A percentile compares a stretch with the other conserved stretches of the same genome.
These are phyloP conservation scores for Eupeodes luniger DNA, from an alignment of 2,888 invertebrate species.

Conservation along the genomic window DNA sequence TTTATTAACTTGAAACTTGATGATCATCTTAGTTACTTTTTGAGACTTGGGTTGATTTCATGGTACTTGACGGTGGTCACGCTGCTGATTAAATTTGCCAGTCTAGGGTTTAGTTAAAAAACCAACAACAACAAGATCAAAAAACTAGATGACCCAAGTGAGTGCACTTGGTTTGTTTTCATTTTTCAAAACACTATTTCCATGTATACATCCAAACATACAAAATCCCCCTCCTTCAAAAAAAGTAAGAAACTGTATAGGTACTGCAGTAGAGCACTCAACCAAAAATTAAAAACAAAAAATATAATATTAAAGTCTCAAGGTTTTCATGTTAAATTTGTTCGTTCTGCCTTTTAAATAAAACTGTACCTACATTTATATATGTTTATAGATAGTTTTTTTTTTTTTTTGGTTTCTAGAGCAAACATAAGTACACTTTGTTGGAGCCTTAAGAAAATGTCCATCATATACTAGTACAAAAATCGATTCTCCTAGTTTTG, in stretches of 20 bases:
- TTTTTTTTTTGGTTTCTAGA: not conserved
- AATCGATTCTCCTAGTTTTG: slow-evolving; percentile 9
- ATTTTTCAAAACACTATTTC: not conserved
- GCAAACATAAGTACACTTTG: not conserved
- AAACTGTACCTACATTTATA: not conserved
- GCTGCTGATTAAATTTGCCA: slow-evolving; percentile 30
- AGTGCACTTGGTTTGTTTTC: slow-evolving; percentile 16
- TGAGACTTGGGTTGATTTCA: slow-evolving; percentile 26
- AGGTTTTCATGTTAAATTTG: slow-evolving; percentile 25
- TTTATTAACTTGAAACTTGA: slow-evolving; percentile 9
- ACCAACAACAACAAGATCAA: not conserved
- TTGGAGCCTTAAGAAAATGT: slow-evolving; percentile 5
- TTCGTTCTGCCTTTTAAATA: not conserved
- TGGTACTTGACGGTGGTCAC: slow-evolving; percentile 20
- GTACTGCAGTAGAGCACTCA: slow-evolving; percentile 19
- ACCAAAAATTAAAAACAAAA: not conserved
- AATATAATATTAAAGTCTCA: slow-evolving; percentile 16
- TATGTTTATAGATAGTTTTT: too few species aligned
- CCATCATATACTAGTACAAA: not conserved
- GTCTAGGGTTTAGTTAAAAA: not conserved
- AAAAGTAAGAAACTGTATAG: not conserved
- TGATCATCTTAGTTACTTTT: slow-evolving; percentile 12
- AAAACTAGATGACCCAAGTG: slow-evolving; percentile 5
- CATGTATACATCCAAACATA: not conserved
- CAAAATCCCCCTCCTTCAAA: not conserved